Conservation (phyloP, 2,113 vertebrate genomes). For the Hypomesus transpacificus region DNA sequence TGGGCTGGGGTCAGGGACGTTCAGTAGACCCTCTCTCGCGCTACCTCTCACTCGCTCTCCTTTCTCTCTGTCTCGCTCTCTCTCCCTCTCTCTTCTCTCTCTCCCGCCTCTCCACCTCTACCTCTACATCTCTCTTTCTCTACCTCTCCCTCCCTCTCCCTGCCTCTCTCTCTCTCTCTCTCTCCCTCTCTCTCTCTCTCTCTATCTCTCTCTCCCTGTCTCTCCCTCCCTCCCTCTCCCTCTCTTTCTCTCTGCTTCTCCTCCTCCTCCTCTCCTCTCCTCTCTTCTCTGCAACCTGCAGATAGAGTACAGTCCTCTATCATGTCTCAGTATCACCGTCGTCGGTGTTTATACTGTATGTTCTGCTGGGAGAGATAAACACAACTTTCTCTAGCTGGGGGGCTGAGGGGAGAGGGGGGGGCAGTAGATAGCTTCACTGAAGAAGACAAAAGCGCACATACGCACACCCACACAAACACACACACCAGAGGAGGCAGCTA, state of each 20-base stretch:
- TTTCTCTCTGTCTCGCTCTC: constrained; percentile 29
- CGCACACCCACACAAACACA: no score
- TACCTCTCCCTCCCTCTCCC: background rate
- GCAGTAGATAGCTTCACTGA: no score
- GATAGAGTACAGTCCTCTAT: background rate
- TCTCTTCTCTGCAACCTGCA: background rate
- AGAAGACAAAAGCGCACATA: no score
- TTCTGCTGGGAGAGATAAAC: no score
- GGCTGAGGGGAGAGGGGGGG: no score
- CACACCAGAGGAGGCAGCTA: no score
- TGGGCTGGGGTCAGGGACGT: constrained; percentile 41
- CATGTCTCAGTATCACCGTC: no score
- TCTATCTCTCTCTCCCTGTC: background rate
- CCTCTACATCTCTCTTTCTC: background rate
- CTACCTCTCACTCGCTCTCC: constrained; percentile 24
- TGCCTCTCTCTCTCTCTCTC: background rate
- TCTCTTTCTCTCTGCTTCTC: background rate
- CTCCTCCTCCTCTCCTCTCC: background rate
- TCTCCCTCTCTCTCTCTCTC: background rate
- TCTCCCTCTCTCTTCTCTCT: constrained; percentile 16
- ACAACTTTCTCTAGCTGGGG: no score
- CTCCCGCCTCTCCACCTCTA: background rate
- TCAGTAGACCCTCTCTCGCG: constrained; percentile 29
- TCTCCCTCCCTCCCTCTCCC: background rate
- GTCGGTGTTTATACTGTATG: no score